Evolutionary conservation across 2,113 vertebrate species (phyloP).

Genomic region (Girardinichthys multiradiatus): DNA sequence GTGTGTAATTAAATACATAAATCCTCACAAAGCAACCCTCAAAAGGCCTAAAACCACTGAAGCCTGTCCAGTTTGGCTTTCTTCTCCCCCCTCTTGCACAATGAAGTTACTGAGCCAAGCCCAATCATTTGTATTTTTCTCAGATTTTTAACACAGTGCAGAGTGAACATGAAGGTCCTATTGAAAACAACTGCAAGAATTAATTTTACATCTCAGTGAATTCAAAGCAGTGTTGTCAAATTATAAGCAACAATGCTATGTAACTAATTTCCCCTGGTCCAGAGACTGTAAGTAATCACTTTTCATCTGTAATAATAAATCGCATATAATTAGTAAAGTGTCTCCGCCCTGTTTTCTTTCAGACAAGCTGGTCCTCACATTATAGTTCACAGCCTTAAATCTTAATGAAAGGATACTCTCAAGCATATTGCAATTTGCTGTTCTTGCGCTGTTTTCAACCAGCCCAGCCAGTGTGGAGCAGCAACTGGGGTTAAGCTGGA

Average conservation of each 20-base stretch:
- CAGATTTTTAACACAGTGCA: constrained; percentile 76
- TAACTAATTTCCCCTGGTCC: constrained; percentile 77
- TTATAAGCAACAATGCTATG: constrained; percentile 78
- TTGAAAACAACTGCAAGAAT: constrained; percentile 79
- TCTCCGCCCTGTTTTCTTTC: constrained; percentile 55
- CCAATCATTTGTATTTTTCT: constrained; percentile 79
- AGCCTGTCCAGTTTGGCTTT: constrained; percentile 73
- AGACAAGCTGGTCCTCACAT: constrained; percentile 30
- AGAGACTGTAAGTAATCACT: constrained; percentile 72
- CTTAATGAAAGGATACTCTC: constrained; percentile 44
- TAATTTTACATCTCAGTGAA: constrained; percentile 82
- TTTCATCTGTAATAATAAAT: constrained; percentile 77
- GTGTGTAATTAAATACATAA: constrained; percentile 82
- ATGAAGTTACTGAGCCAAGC: constrained; percentile 79
- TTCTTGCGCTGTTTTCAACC: constrained; percentile 58
- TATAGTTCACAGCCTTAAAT: constrained; percentile 57
- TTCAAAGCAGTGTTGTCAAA: constrained; percentile 78
- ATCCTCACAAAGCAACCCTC: constrained; percentile 77
- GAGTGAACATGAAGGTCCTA: constrained; percentile 78
- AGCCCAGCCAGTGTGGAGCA: constrained; percentile 46
- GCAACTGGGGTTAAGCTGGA: constrained; percentile 65
- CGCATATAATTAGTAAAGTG: constrained; percentile 70
- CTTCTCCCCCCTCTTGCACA: constrained; percentile 69
- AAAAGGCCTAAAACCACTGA: constrained; percentile 78
- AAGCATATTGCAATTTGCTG: constrained; percentile 51